Conservation (phyloP, 2,888 invertebrate species). For the Heterodera filipjevi region DNA sequence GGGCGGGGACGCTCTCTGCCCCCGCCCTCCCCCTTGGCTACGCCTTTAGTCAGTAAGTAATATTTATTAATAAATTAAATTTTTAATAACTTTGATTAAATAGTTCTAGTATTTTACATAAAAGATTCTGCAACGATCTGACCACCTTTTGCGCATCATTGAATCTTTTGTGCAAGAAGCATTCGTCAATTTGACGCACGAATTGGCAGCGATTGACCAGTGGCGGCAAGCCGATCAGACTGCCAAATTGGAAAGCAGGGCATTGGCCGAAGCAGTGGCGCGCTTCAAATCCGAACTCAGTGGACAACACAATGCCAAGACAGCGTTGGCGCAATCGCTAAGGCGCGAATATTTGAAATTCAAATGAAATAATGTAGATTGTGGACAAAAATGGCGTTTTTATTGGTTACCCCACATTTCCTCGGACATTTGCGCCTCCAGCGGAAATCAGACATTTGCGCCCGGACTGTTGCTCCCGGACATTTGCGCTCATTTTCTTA, state of each 20-base stretch:
- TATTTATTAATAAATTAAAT: too few species aligned
- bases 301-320: background rate
- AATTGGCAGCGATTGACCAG: background rate
- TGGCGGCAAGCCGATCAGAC: background rate
- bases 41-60: too few species aligned
- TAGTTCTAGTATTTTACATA: background rate
- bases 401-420: too few species aligned
- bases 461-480: too few species aligned
- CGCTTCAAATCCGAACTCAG: background rate
- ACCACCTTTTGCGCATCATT: background rate
- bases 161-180: background rate
- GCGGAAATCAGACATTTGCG: too few species aligned
- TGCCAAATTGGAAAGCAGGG: background rate
- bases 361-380: too few species aligned
- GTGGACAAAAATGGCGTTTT: too few species aligned
- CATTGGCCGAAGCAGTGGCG: background rate
- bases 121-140: constrained; percentile 16
- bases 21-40: too few species aligned
- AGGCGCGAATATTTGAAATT: constrained; percentile 8
- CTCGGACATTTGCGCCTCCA: too few species aligned
- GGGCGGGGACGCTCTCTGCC: too few species aligned
- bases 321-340: background rate
- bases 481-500: too few species aligned
- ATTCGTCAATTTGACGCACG: background rate
- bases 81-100: too few species aligned